Conservation (phyloP, 2,113 vertebrate genomes). For the Lethenteron reissneri region DNA sequence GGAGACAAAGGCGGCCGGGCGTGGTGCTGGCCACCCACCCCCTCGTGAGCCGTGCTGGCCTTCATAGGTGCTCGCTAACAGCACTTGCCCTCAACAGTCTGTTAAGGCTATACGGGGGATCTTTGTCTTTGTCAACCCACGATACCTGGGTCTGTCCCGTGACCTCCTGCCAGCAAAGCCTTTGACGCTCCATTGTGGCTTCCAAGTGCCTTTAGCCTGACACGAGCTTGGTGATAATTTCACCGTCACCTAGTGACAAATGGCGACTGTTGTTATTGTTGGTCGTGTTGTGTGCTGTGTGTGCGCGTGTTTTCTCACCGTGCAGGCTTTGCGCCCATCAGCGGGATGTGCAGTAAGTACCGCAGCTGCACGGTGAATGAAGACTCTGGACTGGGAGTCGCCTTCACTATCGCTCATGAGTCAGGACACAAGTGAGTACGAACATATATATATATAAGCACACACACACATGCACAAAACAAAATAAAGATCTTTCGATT, state of each 20-base stretch:
- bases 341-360: slow-evolving; percentile 94
- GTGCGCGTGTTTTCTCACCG: slow-evolving; percentile 1
- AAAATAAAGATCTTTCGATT: neutral
- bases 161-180: neutral
- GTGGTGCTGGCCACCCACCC: too few relatives aligned
- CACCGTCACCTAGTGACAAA: too few relatives aligned
- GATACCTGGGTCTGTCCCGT: neutral
- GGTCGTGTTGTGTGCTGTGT: neutral
- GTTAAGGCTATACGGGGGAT: too few relatives aligned
- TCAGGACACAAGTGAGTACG: slow-evolving; percentile 87
- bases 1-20: too few relatives aligned
- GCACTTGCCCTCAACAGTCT: too few relatives aligned
- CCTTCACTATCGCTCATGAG: slow-evolving; percentile 91
- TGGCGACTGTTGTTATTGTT: too few relatives aligned
- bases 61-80: too few relatives aligned
- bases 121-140: too few relatives aligned
- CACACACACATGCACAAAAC: neutral
- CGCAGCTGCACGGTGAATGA: slow-evolving; percentile 96
- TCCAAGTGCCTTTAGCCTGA: too few relatives aligned
- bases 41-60: too few relatives aligned
- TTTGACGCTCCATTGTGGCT: neutral
- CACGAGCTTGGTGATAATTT: too few relatives aligned
- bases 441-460: neutral
- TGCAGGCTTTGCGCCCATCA: slow-evolving; percentile 86
- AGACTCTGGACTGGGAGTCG: slow-evolving; percentile 77